Percentiles rank a stretch among this genome's conserved stretches.
Conservation (phyloP, 2,888 invertebrate genomes). For the Crepidodera aurea region DNA sequence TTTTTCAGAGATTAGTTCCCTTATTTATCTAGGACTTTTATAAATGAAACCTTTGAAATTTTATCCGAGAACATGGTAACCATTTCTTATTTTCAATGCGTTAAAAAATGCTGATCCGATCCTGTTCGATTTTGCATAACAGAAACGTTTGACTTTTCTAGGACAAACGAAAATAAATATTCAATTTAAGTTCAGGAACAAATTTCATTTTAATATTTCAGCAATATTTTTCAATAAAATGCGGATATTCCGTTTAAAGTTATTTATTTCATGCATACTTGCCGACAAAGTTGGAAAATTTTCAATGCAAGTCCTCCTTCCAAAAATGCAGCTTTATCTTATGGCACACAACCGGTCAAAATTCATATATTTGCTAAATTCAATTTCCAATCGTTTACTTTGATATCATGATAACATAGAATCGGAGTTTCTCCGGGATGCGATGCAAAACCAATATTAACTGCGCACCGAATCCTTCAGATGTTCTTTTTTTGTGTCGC, state of each 20-base stretch:
- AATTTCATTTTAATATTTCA: slow-evolving; percentile 32
- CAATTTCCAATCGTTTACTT: slow-evolving; percentile 25
- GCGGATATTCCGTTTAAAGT: slow-evolving; percentile 23
- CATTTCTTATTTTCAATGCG: too few species aligned
- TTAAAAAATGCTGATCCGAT: too few species aligned
- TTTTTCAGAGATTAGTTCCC: too few species aligned
- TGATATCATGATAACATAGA: slow-evolving; percentile 16
- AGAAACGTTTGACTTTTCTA: slow-evolving; percentile 19
- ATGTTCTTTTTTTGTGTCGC: not conserved
- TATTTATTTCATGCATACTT: slow-evolving; percentile 34
- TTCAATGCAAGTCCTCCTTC: slow-evolving; percentile 15
- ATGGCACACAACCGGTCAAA: slow-evolving; percentile 24
- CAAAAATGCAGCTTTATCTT: slow-evolving; percentile 31
- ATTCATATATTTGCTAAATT: slow-evolving; percentile 30
- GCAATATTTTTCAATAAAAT: slow-evolving; percentile 33
- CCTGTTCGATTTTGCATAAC: not conserved
- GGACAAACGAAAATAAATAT: slow-evolving; percentile 32
- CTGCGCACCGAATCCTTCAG: not conserved
- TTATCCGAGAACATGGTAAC: too few species aligned
- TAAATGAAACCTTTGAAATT: too few species aligned
- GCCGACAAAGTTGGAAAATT: slow-evolving; percentile 29
- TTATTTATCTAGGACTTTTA: too few species aligned
- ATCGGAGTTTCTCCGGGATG: not conserved
- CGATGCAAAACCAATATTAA: slow-evolving; percentile 9
- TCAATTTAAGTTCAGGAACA: slow-evolving; percentile 31